Evolutionary conservation across 2,113 vertebrate species (phyloP).

Genomic region (Anoplopoma fimbria): DNA sequence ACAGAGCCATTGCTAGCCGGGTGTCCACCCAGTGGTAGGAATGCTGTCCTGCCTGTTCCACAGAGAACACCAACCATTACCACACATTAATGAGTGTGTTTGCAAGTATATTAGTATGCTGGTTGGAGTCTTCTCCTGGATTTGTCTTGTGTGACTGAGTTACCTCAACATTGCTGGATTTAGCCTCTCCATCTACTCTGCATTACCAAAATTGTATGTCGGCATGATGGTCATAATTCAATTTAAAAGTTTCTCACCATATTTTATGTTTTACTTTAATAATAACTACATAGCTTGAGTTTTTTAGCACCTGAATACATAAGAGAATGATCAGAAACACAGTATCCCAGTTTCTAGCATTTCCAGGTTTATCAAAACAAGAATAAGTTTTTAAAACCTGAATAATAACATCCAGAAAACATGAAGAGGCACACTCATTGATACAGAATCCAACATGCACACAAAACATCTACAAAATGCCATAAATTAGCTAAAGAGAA

Average conservation of each 20-base stretch:
- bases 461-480: not conserved
- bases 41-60: constrained; percentile 78
- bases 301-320: not conserved
- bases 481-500: not conserved
- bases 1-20: constrained; percentile 72
- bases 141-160: not conserved
- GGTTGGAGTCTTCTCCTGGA: not conserved
- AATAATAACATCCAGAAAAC: not conserved
- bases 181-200: not conserved
- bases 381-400: not conserved
- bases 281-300: not conserved
- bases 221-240: not conserved
- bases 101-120: not conserved
- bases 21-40: constrained; percentile 79
- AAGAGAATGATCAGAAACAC: not conserved
- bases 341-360: not conserved
- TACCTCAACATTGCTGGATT: not conserved
- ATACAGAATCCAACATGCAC: not conserved
- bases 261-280: not conserved
- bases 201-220: not conserved
- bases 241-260: not conserved
- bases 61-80: constrained; percentile 9
- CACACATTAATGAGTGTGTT: too few relatives aligned
- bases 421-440: not conserved
- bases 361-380: not conserved